Percentiles rank a stretch among this genome's conserved stretches.
These are phyloP conservation scores for Chrysoperla carnea DNA, from an alignment of 1,140 invertebrate genomes.

Conservation along the genomic window DNA sequence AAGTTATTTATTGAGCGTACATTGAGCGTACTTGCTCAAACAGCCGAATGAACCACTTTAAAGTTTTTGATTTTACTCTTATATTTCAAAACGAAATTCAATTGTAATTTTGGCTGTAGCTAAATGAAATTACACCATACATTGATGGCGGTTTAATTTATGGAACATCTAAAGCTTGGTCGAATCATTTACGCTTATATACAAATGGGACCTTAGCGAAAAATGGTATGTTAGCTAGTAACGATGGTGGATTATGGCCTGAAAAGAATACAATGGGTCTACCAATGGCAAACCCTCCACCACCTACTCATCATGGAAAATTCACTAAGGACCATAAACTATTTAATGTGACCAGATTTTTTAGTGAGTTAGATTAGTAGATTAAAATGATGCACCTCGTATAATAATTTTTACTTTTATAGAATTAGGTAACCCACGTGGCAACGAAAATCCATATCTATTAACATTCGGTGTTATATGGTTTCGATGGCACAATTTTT, in stretches of 20 bases:
- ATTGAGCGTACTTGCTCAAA: too few relatives aligned
- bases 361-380: conserved; percentile 36
- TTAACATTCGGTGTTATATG: conserved; percentile 35
- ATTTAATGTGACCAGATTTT: conserved; percentile 29
- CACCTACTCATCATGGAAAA: conserved; percentile 27
- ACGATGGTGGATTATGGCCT: conserved; percentile 27
- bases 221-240: conserved; percentile 23
- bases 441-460: conserved; percentile 38
- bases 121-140: conserved; percentile 43
- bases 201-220: conserved; percentile 25
- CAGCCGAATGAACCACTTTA: too few relatives aligned
- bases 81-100: too few relatives aligned
- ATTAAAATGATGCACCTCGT: conserved; percentile 5
- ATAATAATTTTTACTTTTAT: conserved; percentile 4
- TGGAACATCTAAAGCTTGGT: conserved; percentile 36
- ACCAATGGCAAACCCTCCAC: conserved; percentile 39
- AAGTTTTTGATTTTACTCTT: too few relatives aligned
- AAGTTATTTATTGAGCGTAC: too few relatives aligned
- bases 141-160: conserved; percentile 41
- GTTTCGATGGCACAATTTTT: conserved; percentile 41
- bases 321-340: conserved; percentile 23
- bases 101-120: conserved; percentile 18
- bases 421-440: conserved; percentile 41
- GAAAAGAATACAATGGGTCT: conserved; percentile 28
- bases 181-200: conserved; percentile 31